A percentile compares a stretch with the other conserved stretches of the same genome.
Evolutionary conservation across 1,140 invertebrate species (phyloP).

Genomic region (Bombus ignitus): DNA sequence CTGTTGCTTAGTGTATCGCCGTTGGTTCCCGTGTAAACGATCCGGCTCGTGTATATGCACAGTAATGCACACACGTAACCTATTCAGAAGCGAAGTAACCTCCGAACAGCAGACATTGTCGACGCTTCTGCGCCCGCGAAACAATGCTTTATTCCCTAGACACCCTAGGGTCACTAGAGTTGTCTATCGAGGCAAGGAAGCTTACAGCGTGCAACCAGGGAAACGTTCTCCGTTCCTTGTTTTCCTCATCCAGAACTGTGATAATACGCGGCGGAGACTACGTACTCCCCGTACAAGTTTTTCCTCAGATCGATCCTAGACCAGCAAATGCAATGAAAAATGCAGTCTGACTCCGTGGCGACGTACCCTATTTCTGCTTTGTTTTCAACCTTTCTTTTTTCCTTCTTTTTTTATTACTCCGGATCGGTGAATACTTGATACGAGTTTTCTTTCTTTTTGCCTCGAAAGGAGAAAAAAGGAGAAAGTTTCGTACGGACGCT

Average conservation of each 20-base stretch:
- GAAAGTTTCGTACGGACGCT: neutral
- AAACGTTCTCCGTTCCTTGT: conserved; percentile 12
- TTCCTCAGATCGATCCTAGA: neutral
- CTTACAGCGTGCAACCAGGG: conserved; percentile 25
- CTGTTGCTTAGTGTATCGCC: neutral
- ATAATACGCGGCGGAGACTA: neutral
- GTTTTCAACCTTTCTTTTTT: no score
- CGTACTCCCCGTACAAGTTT: neutral
- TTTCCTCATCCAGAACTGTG: neutral
- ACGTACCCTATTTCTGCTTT: neutral
- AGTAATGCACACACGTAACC: neutral
- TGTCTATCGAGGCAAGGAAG: conserved; percentile 30
- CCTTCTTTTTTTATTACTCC: neutral
- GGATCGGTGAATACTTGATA: neutral
- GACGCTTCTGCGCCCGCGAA: conserved; percentile 39
- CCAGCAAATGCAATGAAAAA: conserved; percentile 38
- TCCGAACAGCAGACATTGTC: conserved; percentile 54
- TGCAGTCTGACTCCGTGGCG: neutral
- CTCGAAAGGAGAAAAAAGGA: neutral
- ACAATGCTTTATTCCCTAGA: conserved; percentile 56
- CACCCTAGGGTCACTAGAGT: conserved; percentile 37
- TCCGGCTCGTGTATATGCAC: neutral
- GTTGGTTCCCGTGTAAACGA: neutral
- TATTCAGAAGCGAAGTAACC: conserved; percentile 34
- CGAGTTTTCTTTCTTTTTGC: neutral